These are phyloP conservation scores for Pimpla rufipes DNA, from an alignment of 2,888 invertebrate species.

Conservation along the genomic window DNA sequence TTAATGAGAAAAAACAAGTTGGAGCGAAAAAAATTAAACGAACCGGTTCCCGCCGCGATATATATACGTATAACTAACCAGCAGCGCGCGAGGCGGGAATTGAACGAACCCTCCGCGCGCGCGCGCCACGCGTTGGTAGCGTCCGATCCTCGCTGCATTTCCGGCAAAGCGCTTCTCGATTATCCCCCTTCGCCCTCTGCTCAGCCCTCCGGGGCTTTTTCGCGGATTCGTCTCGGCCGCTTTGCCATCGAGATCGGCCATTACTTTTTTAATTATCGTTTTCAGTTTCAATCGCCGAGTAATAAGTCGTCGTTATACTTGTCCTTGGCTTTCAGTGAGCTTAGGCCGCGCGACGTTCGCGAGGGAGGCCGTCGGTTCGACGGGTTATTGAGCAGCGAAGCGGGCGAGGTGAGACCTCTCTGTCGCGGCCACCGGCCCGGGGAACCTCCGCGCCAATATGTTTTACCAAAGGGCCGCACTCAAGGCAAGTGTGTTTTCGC, in stretches of 20 bases:
- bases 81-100: background rate
- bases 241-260: conserved; percentile 17
- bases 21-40: conserved; percentile 41
- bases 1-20: conserved; percentile 55
- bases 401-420: background rate
- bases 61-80: conserved; percentile 39
- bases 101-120: conserved; percentile 10
- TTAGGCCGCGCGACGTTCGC: background rate
- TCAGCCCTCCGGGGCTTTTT: too few species aligned
- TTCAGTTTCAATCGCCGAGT: conserved; percentile 11
- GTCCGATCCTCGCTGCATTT: background rate
- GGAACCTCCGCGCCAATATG: conserved; percentile 46
- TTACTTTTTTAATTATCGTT: conserved; percentile 17
- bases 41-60: conserved; percentile 27
- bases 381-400: background rate
- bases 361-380: background rate
- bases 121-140: background rate
- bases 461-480: conserved; percentile 70
- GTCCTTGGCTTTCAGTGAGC: conserved; percentile 8
- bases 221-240: too few species aligned
- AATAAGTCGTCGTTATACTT: conserved; percentile 31
- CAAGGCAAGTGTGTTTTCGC: conserved; percentile 24
- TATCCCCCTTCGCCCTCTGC: background rate
- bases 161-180: background rate
- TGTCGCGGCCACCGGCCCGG: background rate